Base-by-base conservation (phyloP, 2,888 invertebrate species). In the Pheosia gnoma region DNA sequence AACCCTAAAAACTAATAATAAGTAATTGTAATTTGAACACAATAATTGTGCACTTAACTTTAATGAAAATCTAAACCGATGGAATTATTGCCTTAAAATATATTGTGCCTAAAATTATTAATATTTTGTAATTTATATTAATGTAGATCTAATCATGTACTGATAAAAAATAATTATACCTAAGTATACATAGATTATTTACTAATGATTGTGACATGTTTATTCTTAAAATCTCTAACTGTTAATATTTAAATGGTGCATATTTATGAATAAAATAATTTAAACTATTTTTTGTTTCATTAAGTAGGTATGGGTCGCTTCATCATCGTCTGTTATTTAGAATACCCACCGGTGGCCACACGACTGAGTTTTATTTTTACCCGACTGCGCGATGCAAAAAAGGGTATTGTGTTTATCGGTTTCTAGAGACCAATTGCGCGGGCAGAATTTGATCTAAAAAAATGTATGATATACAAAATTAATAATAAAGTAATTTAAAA, bases 21-120 rank as follows among this genome's bases (percentile, higher is more conserved):
- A 25, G 25, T 25, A n/a, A n/a, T n/a, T n/a, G n/a, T n/a, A n/a
- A 25, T 25, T 25, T 25, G 25, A 25, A 25, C 25, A 25, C 25
- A 25, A 25, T 25, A 25, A 25, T 25, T 25, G 25, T 25, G 25
- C 25, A 25, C 0, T 25, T 25, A 25, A 25, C 25, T 25, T 49
- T 13, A 5, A n/a, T 49, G 49, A 49, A 49, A 2, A 52, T 36
- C 52, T 52, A 37, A 37, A 53, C 37, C 1, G 10, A 53, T 53
- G 25, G 5, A 53, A 37, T 53, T 36, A 53, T 10, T 53, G 53
- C 53, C 53, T 53, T 53, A 9, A 52, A 52, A 52, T 51, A 51
- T 25, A 10, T 37, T 10, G 52, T 52, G 52, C 52, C 52, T 52
- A 52, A 53, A 53, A 53, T 53, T 37, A 53, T 11, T 53, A 25